Evolutionary conservation across 2,888 invertebrate genomes (phyloP), one percentile per base, ranked within the genome.

Genomic region (Poecilobothrus nobilitatus): DNA sequence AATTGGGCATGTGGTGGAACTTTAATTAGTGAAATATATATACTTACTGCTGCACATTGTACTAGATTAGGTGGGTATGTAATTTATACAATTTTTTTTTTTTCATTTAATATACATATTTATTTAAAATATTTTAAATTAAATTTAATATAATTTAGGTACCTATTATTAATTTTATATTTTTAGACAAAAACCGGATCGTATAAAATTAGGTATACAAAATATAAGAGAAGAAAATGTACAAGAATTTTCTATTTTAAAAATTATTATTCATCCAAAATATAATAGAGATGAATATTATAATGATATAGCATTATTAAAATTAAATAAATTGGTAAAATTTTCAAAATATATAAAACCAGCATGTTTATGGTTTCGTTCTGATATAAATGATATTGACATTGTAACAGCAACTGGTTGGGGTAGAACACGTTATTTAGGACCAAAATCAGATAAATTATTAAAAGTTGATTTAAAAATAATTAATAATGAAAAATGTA

Each of bases 21-120:
- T 0, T 75, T 87, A 53, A 81, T 87, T 53, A 83, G 83, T 68
- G 81, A 83, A 20, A 74, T 79, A 18, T 85, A 83, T 77, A 78
- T 87, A 10, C 77, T 87, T 1, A 86, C 86, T 1, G 86, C 86
- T 8, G 86, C 86, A 12, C 87, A 87, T 74, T 87, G 87, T 73
- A 75, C 76, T 67, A 75, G 76, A 69, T 76, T 77, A 63, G 75
- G 74, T 72, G 77, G 76, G 79, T 78, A 72, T 71, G 74, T 70
- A 34, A 21, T 41, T 34, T 20, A 22, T 64, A 62, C 9, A 37
- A 5, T 7, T 10, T 5, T 37, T 68, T 22, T 69, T 34, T 62
- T 37, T n/a, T 65, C 61, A 20, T 34, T 53, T 68, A 21, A 41
- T 10, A 68, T 74, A 68, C 37, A 62, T 67, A 22, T 27, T 37